These are phyloP conservation scores for Philypnodon macrostomus DNA, from an alignment of 2,797 vertebrate genomes.

Conservation along the genomic window DNA sequence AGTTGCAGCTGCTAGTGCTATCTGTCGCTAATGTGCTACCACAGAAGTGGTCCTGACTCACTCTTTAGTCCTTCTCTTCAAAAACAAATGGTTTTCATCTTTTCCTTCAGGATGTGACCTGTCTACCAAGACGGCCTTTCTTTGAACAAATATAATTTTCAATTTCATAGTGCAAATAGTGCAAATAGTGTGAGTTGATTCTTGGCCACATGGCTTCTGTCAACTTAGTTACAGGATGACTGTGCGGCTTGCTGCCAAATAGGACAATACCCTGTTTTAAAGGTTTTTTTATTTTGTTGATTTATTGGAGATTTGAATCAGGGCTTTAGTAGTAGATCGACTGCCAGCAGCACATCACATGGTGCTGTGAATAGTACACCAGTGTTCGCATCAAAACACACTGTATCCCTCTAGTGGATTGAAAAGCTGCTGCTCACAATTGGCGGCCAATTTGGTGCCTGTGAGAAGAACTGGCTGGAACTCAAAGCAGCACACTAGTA, in stretches of 20 bases:
- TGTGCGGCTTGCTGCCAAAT: background rate
- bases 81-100: conserved; percentile 10
- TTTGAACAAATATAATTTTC: conserved; percentile 1
- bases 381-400: conserved; percentile 14
- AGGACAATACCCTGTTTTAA: conserved; percentile 1
- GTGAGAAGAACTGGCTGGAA: conserved; percentile 23
- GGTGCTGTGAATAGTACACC: background rate
- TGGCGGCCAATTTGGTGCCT: conserved; percentile 10
- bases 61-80: conserved; percentile 6
- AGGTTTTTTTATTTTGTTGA: conserved; percentile 11
- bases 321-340: background rate
- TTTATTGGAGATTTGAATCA: conserved; percentile 14
- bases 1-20: conserved; percentile 24
- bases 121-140: conserved; percentile 9
- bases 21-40: conserved; percentile 18
- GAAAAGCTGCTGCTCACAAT: conserved; percentile 17
- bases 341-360: conserved; percentile 14
- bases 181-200: conserved; percentile 12
- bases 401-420: conserved; percentile 8
- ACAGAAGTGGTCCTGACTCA: conserved; percentile 30
- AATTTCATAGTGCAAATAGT: conserved; percentile 6
- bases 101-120: conserved; percentile 11
- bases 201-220: background rate
- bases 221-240: background rate
- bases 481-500: conserved; percentile 25